Conservation (phyloP, 2,888 invertebrate species). For the Melolontha melolontha region DNA sequence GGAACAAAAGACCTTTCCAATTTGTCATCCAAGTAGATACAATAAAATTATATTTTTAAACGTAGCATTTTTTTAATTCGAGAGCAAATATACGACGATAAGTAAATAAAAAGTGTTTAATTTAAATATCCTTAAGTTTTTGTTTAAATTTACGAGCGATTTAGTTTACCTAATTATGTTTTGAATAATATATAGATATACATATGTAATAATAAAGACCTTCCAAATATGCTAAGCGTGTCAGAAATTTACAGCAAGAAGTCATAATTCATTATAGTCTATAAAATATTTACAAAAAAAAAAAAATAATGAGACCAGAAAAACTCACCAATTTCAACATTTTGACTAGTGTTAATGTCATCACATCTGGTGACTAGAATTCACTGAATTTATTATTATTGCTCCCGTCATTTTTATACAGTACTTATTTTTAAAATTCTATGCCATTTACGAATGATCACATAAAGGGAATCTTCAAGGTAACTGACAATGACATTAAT, state of each 20-base stretch:
- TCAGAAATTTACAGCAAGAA: not conserved
- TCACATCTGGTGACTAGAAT: conserved; percentile 26
- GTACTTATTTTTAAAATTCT: conserved; percentile 33
- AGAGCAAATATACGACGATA: too few relatives aligned
- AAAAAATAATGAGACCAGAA: conserved; percentile 9
- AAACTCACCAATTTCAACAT: conserved; percentile 37
- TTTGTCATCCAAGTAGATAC: too few relatives aligned
- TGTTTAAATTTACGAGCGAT: too few relatives aligned
- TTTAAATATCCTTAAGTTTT: too few relatives aligned
- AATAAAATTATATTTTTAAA: too few relatives aligned
- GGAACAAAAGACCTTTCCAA: too few relatives aligned
- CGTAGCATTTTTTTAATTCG: too few relatives aligned
- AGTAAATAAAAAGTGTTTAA: too few relatives aligned
- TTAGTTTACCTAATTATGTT: too few relatives aligned
- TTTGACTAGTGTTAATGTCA: conserved; percentile 20
- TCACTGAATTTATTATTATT: conserved; percentile 18
- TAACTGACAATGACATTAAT: conserved; percentile 20
- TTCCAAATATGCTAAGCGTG: not conserved
- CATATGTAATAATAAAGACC: too few relatives aligned
- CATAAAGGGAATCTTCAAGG: conserved; percentile 35
- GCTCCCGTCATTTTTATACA: conserved; percentile 21
- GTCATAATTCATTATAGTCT: not conserved
- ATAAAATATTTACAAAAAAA: not conserved
- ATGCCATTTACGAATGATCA: conserved; percentile 32
- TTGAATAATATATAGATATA: too few relatives aligned